Conservation (phyloP, 2,797 vertebrate genomes). For the Lophius americanus region DNA sequence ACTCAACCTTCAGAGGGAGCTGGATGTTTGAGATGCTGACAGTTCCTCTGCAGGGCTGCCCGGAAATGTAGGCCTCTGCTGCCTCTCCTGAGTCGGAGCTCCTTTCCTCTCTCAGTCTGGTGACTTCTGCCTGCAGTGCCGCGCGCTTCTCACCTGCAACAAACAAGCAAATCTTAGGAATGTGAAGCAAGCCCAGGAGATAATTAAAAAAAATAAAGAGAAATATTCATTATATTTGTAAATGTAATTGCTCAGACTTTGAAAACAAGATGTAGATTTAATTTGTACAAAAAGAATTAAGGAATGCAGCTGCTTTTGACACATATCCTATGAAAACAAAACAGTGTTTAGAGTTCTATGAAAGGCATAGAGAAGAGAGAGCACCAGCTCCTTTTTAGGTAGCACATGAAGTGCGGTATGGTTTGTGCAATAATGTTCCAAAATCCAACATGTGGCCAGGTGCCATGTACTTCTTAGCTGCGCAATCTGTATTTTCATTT, state of each 20-base stretch:
- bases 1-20: slow-evolving; percentile 86
- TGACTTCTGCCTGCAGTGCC: slow-evolving; percentile 77
- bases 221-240: no score
- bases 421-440: no score
- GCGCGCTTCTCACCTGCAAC: slow-evolving; percentile 80
- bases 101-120: slow-evolving; percentile 68
- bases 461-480: no score
- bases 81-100: slow-evolving; percentile 26
- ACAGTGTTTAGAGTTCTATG: background rate
- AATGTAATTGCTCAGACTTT: no score
- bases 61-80: slow-evolving; percentile 30
- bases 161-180: background rate
- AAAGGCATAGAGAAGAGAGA: no score
- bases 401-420: no score
- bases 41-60: slow-evolving; percentile 81
- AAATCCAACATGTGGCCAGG: no score
- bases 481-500: no score
- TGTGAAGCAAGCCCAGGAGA: no score
- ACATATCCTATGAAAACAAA: background rate
- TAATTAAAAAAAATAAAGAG: no score
- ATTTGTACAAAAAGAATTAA: background rate
- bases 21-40: slow-evolving; percentile 80
- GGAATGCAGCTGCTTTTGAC: background rate
- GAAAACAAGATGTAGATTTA: no score
- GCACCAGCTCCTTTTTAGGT: no score